Conservation (phyloP, 2,888 invertebrate species). For the Cheilosia vulpina region DNA sequence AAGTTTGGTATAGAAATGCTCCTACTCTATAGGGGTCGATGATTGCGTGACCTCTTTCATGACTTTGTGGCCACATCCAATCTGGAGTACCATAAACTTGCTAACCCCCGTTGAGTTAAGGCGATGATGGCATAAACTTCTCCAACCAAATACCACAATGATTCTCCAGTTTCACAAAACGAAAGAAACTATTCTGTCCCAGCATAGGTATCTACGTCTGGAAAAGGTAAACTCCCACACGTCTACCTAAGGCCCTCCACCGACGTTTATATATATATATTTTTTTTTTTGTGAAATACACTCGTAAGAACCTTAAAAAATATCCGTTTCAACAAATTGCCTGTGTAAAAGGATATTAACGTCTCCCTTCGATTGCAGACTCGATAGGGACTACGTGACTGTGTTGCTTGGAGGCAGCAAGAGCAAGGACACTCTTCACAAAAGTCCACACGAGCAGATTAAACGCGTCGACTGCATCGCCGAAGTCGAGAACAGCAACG, state of each 20-base stretch:
- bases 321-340: conserved; percentile 16
- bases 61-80: no score
- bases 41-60: no score
- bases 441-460: conserved; percentile 89
- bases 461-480: conserved; percentile 86
- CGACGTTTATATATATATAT: no score
- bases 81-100: no score
- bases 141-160: no score
- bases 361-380: conserved; percentile 82
- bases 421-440: conserved; percentile 85
- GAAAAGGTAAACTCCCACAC: neutral
- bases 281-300: neutral
- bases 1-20: no score
- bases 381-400: conserved; percentile 85
- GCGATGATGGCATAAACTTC: no score
- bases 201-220: no score
- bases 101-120: no score
- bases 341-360: conserved; percentile 17
- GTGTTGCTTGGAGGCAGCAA: conserved; percentile 89
- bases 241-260: neutral
- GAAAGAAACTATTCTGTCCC: no score
- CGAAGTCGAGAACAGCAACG: conserved; percentile 85
- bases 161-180: no score
- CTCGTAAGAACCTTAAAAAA: conserved; percentile 1
- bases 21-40: no score